Percentiles rank a stretch among this genome's conserved stretches.
Conservation (phyloP, 1,140 invertebrate species). For the Hestina assimilis region DNA sequence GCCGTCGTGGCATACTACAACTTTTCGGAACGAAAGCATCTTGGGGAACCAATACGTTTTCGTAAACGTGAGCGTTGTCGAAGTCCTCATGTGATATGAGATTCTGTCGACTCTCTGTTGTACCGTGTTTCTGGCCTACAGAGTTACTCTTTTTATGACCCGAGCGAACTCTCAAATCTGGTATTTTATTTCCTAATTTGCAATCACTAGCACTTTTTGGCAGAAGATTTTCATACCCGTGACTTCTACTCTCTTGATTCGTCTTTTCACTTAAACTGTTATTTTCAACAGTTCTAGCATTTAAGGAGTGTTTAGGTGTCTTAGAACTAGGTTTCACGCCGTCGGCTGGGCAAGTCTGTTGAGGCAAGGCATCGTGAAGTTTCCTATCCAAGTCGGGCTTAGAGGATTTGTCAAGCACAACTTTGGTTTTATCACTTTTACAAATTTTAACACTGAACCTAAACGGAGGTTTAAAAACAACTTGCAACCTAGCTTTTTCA, state of each 20-base stretch:
- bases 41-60: slow-evolving; percentile 61
- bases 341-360: slow-evolving; percentile 39
- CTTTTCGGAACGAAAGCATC: slow-evolving; percentile 58
- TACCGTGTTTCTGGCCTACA: slow-evolving; percentile 63
- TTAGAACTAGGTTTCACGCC: slow-evolving; percentile 47
- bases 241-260: slow-evolving; percentile 38
- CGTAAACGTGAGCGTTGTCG: slow-evolving; percentile 69
- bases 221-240: slow-evolving; percentile 62
- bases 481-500: slow-evolving; percentile 85
- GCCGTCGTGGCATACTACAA: slow-evolving; percentile 71
- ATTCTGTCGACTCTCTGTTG: slow-evolving; percentile 73
- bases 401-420: slow-evolving; percentile 73
- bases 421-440: slow-evolving; percentile 80
- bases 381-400: slow-evolving; percentile 69
- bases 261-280: slow-evolving; percentile 30
- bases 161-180: slow-evolving; percentile 47
- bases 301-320: slow-evolving; percentile 50
- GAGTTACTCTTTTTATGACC: slow-evolving; percentile 75
- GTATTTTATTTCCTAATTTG: slow-evolving; percentile 57
- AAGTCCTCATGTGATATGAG: slow-evolving; percentile 66
- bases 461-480: slow-evolving; percentile 91
- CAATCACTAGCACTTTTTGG: slow-evolving; percentile 69
- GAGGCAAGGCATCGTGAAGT: slow-evolving; percentile 50
- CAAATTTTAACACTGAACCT: slow-evolving; percentile 89
- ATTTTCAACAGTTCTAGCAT: slow-evolving; percentile 43